Conservation (phyloP, 2,113 vertebrate genomes). For the Ctenodactylus gundi region DNA sequence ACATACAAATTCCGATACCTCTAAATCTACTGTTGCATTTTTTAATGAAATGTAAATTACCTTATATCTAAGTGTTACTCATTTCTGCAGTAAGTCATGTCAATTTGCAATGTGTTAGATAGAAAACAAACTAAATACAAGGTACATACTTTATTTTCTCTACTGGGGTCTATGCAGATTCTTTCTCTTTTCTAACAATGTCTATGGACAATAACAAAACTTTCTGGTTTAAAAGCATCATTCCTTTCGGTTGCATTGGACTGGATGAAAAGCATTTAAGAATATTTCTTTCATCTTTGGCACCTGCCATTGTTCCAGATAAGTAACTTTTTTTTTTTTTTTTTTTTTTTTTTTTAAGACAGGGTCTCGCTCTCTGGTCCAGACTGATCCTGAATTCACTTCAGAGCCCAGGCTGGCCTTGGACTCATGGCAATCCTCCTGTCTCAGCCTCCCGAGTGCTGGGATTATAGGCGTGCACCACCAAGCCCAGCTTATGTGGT, state of each 20-base stretch:
- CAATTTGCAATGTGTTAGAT: not conserved
- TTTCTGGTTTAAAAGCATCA: not conserved
- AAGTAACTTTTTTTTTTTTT: not conserved
- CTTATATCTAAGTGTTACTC: not conserved
- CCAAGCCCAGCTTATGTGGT: too few species aligned
- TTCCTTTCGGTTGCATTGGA: not conserved
- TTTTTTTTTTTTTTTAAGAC: too few species aligned
- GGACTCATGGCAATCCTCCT: too few species aligned
- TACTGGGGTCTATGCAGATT: too few species aligned
- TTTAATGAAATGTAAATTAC: not conserved
- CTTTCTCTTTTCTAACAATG: not conserved
- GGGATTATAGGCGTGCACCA: too few species aligned
- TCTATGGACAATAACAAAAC: accelerated
- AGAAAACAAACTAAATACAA: not conserved
- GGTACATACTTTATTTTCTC: not conserved
- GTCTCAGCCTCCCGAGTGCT: too few species aligned
- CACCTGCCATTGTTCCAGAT: not conserved
- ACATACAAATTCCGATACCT: not conserved
- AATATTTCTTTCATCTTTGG: not conserved
- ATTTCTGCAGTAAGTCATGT: not conserved
- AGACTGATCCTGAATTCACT: too few species aligned
- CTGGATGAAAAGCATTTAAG: not conserved
- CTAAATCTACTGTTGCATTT: not conserved
- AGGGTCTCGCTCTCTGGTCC: too few species aligned
- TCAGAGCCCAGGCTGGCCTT: too few species aligned